Conservation (phyloP, 2,888 invertebrate species). For the Xestoiulus laeticollis region DNA sequence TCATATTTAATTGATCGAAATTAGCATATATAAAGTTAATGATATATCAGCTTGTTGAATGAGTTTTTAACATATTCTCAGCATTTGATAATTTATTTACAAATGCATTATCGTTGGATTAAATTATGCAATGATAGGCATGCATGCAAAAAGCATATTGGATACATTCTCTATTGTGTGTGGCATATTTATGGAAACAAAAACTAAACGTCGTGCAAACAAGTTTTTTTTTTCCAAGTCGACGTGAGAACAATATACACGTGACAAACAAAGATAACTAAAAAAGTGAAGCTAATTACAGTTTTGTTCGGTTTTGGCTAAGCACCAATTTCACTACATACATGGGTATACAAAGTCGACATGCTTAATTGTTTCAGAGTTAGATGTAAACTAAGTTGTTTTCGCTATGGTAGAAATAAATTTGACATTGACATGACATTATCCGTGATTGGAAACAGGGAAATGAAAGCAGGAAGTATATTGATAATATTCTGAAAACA, state of each 20-base stretch:
- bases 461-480: background rate
- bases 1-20: background rate
- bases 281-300: background rate
- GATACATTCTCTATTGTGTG: too few relatives aligned
- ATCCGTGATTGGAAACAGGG: background rate
- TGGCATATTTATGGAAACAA: too few relatives aligned
- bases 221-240: background rate
- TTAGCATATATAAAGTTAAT: background rate
- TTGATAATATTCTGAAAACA: background rate
- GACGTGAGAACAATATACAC: background rate
- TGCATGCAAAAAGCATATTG: background rate
- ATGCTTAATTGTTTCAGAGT: background rate
- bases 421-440: constrained; percentile 35
- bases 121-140: background rate
- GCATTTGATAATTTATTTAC: background rate
- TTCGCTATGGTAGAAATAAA: constrained; percentile 11
- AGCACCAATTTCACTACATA: background rate
- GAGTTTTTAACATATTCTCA: background rate
- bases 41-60: background rate
- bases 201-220: background rate
- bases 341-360: background rate
- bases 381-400: background rate
- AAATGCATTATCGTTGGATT: background rate
- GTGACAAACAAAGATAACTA: background rate
- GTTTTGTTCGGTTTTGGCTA: background rate